phyloP scores from a whole-genome alignment of 2,888 invertebrate genomes.

The Cataglyphis rosenhaueri region DNA sequence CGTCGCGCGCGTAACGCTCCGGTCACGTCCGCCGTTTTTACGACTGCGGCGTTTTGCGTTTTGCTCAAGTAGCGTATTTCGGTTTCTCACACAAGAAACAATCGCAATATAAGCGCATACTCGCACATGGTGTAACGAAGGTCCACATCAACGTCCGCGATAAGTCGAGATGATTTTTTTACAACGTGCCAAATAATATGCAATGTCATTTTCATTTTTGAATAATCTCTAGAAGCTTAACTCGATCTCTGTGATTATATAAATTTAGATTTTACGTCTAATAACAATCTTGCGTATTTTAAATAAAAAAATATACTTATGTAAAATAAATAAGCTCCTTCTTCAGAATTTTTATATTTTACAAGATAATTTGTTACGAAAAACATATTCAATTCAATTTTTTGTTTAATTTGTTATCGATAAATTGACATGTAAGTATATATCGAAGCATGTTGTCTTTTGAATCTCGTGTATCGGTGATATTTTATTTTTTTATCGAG shows the following conservation, averaged over 20 bases:
- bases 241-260: background rate
- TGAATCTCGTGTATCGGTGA: background rate
- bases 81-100: constrained; percentile 21
- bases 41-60: constrained; percentile 39
- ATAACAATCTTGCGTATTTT: background rate
- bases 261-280: background rate
- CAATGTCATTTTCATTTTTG: background rate
- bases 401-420: background rate
- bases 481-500: constrained; percentile 13
- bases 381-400: background rate
- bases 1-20: constrained; percentile 35
- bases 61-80: constrained; percentile 36
- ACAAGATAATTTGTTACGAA: background rate
- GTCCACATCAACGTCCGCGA: background rate
- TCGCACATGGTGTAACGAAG: background rate
- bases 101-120: constrained; percentile 20
- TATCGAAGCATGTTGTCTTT: constrained; percentile 3
- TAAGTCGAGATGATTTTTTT: constrained; percentile 33
- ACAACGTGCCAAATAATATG: background rate
- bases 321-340: background rate
- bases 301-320: background rate
- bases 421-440: background rate
- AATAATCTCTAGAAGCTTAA: background rate
- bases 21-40: constrained; percentile 47
- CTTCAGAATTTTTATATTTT: background rate